phyloP scores from a whole-genome alignment of 2,113 vertebrate species.

The Labeo rohita region DNA sequence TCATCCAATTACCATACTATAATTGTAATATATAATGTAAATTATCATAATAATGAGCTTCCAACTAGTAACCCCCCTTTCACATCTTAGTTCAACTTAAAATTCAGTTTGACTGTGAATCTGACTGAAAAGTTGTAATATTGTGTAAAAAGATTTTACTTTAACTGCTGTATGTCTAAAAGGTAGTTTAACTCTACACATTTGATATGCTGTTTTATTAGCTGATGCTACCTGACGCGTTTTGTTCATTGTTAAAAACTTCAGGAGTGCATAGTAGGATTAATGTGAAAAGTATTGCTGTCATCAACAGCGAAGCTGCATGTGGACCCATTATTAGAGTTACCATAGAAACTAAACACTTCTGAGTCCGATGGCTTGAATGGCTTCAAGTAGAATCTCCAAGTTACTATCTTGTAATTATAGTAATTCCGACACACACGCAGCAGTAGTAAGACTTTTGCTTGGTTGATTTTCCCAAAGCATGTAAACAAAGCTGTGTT shows the following conservation, averaged over 20 bases:
- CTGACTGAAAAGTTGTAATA: too few species aligned
- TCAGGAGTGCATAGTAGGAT: not conserved
- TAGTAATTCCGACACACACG: not conserved
- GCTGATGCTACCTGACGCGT: not conserved
- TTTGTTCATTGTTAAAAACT: not conserved
- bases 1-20: too few species aligned
- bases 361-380: not conserved
- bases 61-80: not conserved
- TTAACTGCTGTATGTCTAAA: too few species aligned
- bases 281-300: not conserved
- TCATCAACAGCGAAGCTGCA: not conserved
- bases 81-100: not conserved
- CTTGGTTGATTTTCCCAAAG: not conserved
- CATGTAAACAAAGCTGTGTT: conserved; percentile 14
- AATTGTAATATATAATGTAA: not conserved
- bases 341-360: not conserved
- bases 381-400: not conserved
- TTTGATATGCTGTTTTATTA: too few species aligned
- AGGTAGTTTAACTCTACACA: too few species aligned
- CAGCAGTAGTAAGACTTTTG: not conserved
- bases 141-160: too few species aligned
- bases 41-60: too few species aligned
- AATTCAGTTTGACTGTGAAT: not conserved
- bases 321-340: not conserved
- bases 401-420: not conserved